Evolutionary conservation across 2,797 vertebrate species (phyloP).

Genomic region (Myotis planiceps): DNA sequence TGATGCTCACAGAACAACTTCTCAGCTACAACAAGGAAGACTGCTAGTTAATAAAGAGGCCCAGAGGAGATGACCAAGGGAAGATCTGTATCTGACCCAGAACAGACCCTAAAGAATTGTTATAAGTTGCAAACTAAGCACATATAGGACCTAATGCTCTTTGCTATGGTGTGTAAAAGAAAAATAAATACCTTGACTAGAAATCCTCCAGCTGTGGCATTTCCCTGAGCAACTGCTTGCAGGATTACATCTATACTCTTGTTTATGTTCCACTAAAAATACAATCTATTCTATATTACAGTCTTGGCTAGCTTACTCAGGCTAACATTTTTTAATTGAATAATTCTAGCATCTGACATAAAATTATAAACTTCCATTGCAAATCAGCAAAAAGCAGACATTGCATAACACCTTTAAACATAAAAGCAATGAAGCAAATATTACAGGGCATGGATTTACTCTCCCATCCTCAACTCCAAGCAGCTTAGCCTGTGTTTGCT

Average conservation of each 20-base stretch:
- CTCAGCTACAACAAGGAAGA: background rate
- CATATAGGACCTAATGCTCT: background rate
- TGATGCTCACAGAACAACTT: background rate
- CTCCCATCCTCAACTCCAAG: background rate
- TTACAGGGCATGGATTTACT: background rate
- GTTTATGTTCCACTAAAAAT: slow-evolving; percentile 44
- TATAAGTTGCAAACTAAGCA: slow-evolving; percentile 2
- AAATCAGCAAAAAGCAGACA: slow-evolving; percentile 36
- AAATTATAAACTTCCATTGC: slow-evolving; percentile 50
- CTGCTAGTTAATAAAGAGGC: background rate
- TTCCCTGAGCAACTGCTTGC: background rate
- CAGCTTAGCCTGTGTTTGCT: background rate
- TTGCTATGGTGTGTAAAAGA: background rate
- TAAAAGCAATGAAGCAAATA: slow-evolving; percentile 37
- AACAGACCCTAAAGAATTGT: background rate
- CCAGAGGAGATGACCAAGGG: background rate
- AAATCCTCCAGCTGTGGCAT: slow-evolving; percentile 3
- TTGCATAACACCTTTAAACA: slow-evolving; percentile 33
- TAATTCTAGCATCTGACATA: slow-evolving; percentile 60
- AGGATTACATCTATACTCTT: slow-evolving; percentile 38
- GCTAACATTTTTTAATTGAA: slow-evolving; percentile 66
- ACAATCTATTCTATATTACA: slow-evolving; percentile 48
- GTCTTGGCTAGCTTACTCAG: slow-evolving; percentile 40
- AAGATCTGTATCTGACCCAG: background rate
- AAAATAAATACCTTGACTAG: slow-evolving; percentile 5